These are phyloP conservation scores for Trichonephila inaurata DNA, from an alignment of 1,140 invertebrate genomes.

Conservation along the genomic window DNA sequence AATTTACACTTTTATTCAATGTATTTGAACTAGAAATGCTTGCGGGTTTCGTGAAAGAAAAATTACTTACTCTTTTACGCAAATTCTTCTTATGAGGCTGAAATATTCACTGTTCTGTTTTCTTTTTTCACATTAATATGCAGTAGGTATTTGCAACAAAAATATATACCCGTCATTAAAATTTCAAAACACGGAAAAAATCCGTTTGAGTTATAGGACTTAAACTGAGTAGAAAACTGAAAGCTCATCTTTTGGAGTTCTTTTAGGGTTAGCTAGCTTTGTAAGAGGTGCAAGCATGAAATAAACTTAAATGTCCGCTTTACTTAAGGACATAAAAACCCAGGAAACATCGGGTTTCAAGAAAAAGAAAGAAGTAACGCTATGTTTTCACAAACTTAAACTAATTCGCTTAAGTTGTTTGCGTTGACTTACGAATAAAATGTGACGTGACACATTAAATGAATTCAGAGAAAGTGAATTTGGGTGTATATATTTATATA, in stretches of 20 bases:
- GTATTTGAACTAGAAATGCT: too few species aligned
- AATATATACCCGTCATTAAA: neutral
- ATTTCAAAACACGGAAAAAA: conserved; percentile 14
- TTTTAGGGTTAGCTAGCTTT: neutral
- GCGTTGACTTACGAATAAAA: neutral
- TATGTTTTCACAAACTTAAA: neutral
- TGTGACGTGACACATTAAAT: neutral
- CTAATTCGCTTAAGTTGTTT: neutral
- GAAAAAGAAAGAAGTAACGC: neutral
- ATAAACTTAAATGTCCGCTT: neutral
- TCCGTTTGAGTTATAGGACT: neutral
- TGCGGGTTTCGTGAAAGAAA: too few species aligned
- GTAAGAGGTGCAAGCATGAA: neutral
- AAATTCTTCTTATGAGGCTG: neutral
- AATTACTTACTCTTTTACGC: too few species aligned
- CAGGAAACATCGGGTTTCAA: neutral
- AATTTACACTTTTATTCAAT: too few species aligned
- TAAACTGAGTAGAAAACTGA: neutral
- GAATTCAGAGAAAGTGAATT: neutral
- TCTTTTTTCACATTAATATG: neutral
- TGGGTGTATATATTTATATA: too few species aligned
- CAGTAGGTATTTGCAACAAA: neutral
- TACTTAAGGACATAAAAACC: neutral
- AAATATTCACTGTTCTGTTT: neutral
- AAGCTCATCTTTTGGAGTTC: neutral